Evolutionary conservation across 2,888 invertebrate genomes (phyloP).

Genomic region (Rhorus exstirpatorius): DNA sequence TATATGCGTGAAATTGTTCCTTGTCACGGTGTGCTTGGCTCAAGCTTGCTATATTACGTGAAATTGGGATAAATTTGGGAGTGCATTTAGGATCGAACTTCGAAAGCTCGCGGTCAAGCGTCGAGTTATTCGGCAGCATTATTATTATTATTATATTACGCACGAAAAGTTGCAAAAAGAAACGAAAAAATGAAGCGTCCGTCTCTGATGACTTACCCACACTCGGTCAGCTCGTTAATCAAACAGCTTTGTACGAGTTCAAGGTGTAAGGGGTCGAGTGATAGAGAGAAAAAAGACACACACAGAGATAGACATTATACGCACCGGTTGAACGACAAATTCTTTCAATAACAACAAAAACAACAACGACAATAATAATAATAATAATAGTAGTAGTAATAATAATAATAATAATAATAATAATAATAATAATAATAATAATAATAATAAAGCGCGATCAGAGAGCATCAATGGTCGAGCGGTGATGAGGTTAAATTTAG

Average conservation of each 20-base stretch:
- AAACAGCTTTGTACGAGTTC: constrained; percentile 91
- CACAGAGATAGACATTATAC: constrained; percentile 85
- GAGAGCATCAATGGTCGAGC: constrained; percentile 21
- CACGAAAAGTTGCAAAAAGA: constrained; percentile 50
- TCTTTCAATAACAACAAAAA: constrained; percentile 49
- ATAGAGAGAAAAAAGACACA: constrained; percentile 84
- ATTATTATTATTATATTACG: constrained; percentile 19
- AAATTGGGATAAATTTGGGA: constrained; percentile 13
- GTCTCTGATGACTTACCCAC: constrained; percentile 90
- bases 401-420: too few species aligned
- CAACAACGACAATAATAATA: constrained; percentile 55
- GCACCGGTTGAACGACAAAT: constrained; percentile 71
- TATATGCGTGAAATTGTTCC: background rate
- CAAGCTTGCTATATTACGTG: background rate
- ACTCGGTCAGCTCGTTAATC: constrained; percentile 93
- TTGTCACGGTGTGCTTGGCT: constrained; percentile 4
- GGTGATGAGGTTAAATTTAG: constrained; percentile 21
- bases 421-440: constrained; percentile 31
- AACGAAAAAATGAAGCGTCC: constrained; percentile 76
- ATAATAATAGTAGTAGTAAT: constrained; percentile 31
- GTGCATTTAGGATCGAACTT: constrained; percentile 48
- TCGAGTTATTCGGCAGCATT: constrained; percentile 23
- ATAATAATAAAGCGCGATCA: constrained; percentile 35
- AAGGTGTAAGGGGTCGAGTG: constrained; percentile 83
- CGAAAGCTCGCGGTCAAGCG: constrained; percentile 52